Conservation (phyloP, 2,113 vertebrate species). For the Ciconia boyciana region DNA sequence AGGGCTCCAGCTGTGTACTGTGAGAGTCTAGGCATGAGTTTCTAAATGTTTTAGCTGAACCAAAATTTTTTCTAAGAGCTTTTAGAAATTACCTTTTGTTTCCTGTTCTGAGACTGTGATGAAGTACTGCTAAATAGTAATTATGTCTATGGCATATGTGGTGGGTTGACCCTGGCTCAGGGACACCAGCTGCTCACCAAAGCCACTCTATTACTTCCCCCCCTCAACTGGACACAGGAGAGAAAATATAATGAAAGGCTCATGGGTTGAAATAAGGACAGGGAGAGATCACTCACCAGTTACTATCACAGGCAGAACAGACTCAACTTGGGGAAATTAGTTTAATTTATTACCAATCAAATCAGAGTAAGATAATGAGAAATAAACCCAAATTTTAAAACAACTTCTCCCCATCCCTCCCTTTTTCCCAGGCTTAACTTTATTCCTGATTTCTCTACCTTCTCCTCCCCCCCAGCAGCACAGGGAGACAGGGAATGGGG, state of each 20-base stretch:
- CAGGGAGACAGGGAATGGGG: too few relatives aligned
- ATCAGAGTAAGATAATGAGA: too few relatives aligned
- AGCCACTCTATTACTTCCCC: not conserved
- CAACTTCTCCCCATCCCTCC: too few relatives aligned
- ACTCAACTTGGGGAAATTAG: too few relatives aligned
- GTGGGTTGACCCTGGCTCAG: not conserved
- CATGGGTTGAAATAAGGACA: not conserved
- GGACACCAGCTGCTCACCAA: not conserved
- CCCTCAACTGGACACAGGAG: not conserved
- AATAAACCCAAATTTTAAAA: too few relatives aligned
- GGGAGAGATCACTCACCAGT: too few relatives aligned
- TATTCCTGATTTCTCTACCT: too few relatives aligned
- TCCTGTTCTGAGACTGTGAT: not conserved
- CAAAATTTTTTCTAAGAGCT: not conserved
- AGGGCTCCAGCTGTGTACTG: not conserved
- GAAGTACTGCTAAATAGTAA: not conserved
- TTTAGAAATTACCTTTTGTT: not conserved
- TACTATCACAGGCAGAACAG: too few relatives aligned
- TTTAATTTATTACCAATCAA: too few relatives aligned
- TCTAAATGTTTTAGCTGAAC: not conserved
- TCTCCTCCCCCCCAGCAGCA: too few relatives aligned
- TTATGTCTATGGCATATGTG: not conserved
- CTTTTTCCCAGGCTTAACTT: too few relatives aligned
- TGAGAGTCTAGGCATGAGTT: not conserved
- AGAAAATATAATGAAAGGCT: not conserved